These are phyloP conservation scores for Anabas testudineus DNA, from an alignment of 2,797 vertebrate species.

Conservation along the genomic window DNA sequence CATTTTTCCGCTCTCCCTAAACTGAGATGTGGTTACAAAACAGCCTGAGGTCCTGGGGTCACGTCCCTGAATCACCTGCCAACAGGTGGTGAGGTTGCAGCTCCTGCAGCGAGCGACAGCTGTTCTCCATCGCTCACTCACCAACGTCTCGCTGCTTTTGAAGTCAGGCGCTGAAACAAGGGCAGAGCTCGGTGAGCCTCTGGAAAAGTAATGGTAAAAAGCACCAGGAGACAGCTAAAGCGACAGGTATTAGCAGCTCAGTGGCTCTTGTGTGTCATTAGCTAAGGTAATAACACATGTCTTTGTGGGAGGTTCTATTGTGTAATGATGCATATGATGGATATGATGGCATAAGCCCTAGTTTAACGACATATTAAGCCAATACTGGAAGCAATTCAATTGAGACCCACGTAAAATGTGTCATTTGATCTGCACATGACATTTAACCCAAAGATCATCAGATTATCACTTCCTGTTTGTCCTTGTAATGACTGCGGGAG, in stretches of 20 bases:
- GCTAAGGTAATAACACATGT: conserved; percentile 51
- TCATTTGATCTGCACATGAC: conserved; percentile 47
- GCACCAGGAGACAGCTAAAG: conserved; percentile 29
- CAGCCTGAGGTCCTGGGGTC: conserved; percentile 41
- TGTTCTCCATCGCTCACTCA: conserved; percentile 72
- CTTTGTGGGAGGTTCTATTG: conserved; percentile 54
- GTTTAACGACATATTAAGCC: conserved; percentile 38
- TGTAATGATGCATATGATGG: conserved; percentile 57
- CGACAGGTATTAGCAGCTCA: conserved; percentile 48
- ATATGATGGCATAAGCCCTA: conserved; percentile 40
- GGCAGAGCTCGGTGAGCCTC: conserved; percentile 41
- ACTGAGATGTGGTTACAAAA: conserved; percentile 11
- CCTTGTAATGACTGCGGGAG: neutral
- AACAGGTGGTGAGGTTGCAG: conserved; percentile 60
- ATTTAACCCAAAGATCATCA: conserved; percentile 30
- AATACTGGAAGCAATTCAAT: conserved; percentile 24
- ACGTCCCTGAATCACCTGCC: conserved; percentile 32
- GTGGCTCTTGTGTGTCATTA: conserved; percentile 55
- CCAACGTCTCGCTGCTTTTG: conserved; percentile 25
- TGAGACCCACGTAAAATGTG: conserved; percentile 34
- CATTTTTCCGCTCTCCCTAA: conserved; percentile 8
- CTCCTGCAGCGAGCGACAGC: conserved; percentile 68
- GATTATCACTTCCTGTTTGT: conserved; percentile 29
- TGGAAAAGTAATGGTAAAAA: conserved; percentile 40
- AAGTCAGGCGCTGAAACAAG: conserved; percentile 43